Conservation (phyloP, 2,113 vertebrate species). For the Rhabdornis inornatus region DNA sequence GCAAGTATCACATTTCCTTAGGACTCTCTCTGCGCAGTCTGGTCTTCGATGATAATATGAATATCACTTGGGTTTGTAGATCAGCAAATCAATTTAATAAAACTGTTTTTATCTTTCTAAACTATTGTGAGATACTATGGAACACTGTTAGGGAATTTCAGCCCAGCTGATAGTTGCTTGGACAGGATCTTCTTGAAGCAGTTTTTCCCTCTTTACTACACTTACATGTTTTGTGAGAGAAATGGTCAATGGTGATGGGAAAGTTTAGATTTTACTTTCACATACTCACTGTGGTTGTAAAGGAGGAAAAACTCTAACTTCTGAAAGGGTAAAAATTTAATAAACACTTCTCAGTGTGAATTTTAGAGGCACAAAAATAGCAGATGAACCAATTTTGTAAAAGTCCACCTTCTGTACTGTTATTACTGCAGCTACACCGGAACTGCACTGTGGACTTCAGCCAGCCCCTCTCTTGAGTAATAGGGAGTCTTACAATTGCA, state of each 20-base stretch:
- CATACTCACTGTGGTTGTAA: background rate
- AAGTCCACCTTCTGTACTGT: background rate
- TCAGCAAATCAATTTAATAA: background rate
- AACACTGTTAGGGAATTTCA: background rate
- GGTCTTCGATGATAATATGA: background rate
- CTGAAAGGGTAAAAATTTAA: background rate
- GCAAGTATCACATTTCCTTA: background rate
- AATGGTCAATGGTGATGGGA: background rate
- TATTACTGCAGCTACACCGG: background rate
- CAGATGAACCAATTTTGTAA: background rate
- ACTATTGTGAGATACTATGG: background rate
- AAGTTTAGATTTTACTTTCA: background rate
- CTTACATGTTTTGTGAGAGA: background rate
- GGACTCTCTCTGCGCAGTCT: background rate
- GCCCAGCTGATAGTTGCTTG: background rate
- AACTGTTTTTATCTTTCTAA: background rate
- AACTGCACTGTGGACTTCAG: background rate
- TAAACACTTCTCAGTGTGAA: background rate
- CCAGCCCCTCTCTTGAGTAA: background rate
- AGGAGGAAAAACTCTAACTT: background rate
- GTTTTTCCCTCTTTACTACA: background rate
- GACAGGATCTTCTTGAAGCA: background rate
- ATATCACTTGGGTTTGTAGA: background rate
- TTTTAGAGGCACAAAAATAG: background rate
- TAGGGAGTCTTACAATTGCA: background rate